A percentile compares a stretch with the other conserved stretches of the same genome.
phyloP scores from a whole-genome alignment of 2,113 vertebrate species.

The Marmota flaviventris region DNA sequence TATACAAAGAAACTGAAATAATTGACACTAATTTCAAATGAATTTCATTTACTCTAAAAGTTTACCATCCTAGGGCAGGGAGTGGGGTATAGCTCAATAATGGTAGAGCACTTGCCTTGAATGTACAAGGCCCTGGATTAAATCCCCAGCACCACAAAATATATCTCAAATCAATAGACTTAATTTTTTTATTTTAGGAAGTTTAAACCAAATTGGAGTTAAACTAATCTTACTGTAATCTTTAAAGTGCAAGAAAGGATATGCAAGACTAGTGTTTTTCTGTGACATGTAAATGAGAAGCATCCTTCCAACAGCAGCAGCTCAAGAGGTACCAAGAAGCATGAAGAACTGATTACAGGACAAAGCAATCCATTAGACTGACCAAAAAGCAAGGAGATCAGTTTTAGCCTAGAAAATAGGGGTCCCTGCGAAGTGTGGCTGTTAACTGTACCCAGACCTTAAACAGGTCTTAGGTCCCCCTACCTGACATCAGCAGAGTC shows the following conservation, averaged over 20 bases:
- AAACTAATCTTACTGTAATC: constrained; percentile 20
- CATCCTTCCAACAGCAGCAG: neutral
- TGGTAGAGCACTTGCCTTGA: neutral
- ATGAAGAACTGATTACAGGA: neutral
- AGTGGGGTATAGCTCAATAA: neutral
- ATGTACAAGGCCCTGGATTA: neutral
- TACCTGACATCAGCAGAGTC: neutral
- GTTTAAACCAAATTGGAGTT: neutral
- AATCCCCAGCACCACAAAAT: neutral
- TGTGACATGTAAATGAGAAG: neutral
- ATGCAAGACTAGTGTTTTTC: neutral
- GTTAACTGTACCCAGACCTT: neutral
- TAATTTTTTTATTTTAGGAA: neutral
- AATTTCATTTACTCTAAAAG: neutral
- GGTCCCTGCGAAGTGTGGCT: neutral
- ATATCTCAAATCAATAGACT: neutral
- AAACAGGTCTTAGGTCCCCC: neutral
- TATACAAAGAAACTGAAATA: neutral
- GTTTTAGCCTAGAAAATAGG: neutral
- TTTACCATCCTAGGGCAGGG: neutral
- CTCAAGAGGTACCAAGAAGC: neutral
- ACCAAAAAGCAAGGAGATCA: neutral
- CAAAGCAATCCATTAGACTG: neutral
- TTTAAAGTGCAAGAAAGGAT: constrained; percentile 46
- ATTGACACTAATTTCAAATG: neutral